These are phyloP conservation scores for Tortricodes alternella DNA, from an alignment of 2,888 invertebrate genomes.

Conservation along the genomic window DNA sequence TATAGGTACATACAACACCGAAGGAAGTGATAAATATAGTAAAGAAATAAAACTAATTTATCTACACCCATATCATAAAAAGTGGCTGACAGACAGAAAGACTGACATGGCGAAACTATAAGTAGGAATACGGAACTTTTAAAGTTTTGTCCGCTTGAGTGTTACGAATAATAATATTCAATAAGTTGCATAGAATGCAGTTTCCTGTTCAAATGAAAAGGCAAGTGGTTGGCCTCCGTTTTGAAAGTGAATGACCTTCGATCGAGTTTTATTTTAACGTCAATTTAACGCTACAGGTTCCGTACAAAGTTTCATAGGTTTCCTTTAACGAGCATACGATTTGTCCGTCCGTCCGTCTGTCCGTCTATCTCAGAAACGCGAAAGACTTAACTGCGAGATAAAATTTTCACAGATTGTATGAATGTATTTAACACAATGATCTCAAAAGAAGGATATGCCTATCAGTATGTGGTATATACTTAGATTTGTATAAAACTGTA, in stretches of 20 bases:
- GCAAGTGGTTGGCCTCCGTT: slow-evolving; percentile 41
- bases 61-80: neutral
- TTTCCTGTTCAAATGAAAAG: slow-evolving; percentile 10
- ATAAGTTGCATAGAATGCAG: neutral
- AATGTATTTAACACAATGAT: too few relatives aligned
- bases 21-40: neutral
- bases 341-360: too few relatives aligned
- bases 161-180: neutral
- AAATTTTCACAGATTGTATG: too few relatives aligned
- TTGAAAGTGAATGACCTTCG: slow-evolving; percentile 56
- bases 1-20: neutral
- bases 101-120: too few relatives aligned
- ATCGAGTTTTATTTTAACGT: slow-evolving; percentile 1
- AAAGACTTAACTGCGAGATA: too few relatives aligned
- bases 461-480: too few relatives aligned
- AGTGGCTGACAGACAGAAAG: too few relatives aligned
- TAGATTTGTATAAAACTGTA: too few relatives aligned
- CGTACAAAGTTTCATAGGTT: neutral
- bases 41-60: neutral
- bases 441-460: too few relatives aligned
- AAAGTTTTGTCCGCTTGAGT: neutral
- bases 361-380: too few relatives aligned
- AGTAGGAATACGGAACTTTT: neutral
- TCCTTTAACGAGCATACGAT: too few relatives aligned
- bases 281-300: slow-evolving; percentile 1